Percentiles rank a stretch among this genome's conserved stretches.
Evolutionary conservation across 2,797 vertebrate species (phyloP).

Genomic region (Eupleurogrammus muticus): DNA sequence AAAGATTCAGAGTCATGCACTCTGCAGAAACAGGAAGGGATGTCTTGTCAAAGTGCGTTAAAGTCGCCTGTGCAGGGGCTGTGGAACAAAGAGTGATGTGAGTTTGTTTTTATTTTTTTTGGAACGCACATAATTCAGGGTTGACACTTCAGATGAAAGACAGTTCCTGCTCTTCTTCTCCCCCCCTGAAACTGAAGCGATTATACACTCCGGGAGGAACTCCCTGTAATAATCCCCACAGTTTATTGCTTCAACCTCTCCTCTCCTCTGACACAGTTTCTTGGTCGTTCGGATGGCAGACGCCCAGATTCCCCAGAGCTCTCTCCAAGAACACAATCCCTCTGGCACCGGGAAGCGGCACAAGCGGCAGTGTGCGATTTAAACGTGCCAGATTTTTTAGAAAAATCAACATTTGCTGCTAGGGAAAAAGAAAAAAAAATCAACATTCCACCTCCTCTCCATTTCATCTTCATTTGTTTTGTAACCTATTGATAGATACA

Average conservation of each 20-base stretch:
- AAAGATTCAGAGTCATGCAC: slow-evolving; percentile 57
- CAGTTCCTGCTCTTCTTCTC: slow-evolving; percentile 35
- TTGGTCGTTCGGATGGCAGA: slow-evolving; percentile 60
- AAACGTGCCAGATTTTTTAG: slow-evolving; percentile 56
- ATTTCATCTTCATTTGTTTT: slow-evolving; percentile 4
- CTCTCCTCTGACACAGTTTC: slow-evolving; percentile 62
- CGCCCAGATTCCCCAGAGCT: slow-evolving; percentile 60
- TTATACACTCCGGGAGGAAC: slow-evolving; percentile 42
- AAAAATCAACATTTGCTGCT: slow-evolving; percentile 59
- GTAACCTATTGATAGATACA: slow-evolving; percentile 5
- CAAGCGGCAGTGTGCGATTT: slow-evolving; percentile 43
- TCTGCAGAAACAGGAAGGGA: slow-evolving; percentile 23
- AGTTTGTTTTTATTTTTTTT: slow-evolving; percentile 15
- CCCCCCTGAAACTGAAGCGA: not conserved
- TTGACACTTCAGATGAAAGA: slow-evolving; percentile 20
- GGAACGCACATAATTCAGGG: slow-evolving; percentile 8
- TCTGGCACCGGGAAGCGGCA: slow-evolving; percentile 33
- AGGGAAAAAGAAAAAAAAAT: slow-evolving; percentile 22
- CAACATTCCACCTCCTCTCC: not conserved
- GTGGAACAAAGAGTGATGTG: slow-evolving; percentile 14
- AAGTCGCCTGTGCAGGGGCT: slow-evolving; percentile 13
- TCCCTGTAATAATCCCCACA: slow-evolving; percentile 54
- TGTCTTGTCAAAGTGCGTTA: slow-evolving; percentile 12
- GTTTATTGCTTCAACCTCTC: slow-evolving; percentile 57
- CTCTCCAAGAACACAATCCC: slow-evolving; percentile 57